Conservation (phyloP, 2,113 vertebrate genomes). For the Ophthalmotilapia sp. region DNA sequence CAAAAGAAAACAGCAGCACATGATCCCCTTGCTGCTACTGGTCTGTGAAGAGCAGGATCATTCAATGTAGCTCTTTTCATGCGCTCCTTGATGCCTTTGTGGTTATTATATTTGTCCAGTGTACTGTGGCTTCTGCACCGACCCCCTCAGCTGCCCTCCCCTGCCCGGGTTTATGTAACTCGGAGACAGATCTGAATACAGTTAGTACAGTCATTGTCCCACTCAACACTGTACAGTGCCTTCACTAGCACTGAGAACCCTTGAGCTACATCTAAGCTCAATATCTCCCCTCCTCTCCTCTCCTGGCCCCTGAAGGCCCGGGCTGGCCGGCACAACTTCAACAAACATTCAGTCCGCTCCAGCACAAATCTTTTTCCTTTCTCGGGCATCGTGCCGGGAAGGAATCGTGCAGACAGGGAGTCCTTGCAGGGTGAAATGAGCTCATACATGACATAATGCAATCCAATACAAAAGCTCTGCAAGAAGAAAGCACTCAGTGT, state of each 20-base stretch:
- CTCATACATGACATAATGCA: slow-evolving; percentile 1
- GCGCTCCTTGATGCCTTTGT: slow-evolving; percentile 51
- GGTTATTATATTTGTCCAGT: slow-evolving; percentile 76
- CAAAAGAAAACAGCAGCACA: slow-evolving; percentile 38
- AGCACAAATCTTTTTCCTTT: slow-evolving; percentile 5
- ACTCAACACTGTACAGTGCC: slow-evolving; percentile 56
- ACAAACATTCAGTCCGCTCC: slow-evolving; percentile 18
- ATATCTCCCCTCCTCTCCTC: slow-evolving; percentile 9
- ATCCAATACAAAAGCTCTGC: background rate
- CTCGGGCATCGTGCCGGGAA: background rate
- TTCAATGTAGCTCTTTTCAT: slow-evolving; percentile 63
- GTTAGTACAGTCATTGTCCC: slow-evolving; percentile 67
- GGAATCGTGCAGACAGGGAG: background rate
- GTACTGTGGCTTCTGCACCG: slow-evolving; percentile 66
- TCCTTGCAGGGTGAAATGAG: slow-evolving; percentile 10
- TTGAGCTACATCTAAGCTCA: slow-evolving; percentile 60
- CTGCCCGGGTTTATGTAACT: slow-evolving; percentile 57
- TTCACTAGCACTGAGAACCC: slow-evolving; percentile 46
- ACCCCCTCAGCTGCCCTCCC: slow-evolving; percentile 54
- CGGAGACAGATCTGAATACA: slow-evolving; percentile 65
- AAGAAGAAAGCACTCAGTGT: background rate
- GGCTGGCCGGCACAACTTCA: slow-evolving; percentile 18
- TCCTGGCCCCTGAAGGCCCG: slow-evolving; percentile 32
- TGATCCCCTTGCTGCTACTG: slow-evolving; percentile 29
- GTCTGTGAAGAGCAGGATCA: slow-evolving; percentile 52